Evolutionary conservation across 2,113 vertebrate genomes (phyloP), one percentile per base, ranked within the genome.

Genomic region (Melozone crissalis): DNA sequence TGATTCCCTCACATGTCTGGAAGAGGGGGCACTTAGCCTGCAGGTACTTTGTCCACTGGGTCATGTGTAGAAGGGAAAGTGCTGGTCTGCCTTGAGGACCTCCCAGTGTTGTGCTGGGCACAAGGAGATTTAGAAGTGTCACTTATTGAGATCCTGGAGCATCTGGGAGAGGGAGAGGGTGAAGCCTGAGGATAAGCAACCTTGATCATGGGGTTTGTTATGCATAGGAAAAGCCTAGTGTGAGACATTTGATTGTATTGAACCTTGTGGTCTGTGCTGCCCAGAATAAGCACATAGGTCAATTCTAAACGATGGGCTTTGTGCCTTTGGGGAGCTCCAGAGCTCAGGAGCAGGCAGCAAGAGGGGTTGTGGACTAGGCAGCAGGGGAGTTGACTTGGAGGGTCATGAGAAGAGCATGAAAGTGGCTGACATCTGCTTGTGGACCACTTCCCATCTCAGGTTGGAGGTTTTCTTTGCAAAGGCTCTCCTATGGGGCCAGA

Each of bases 271-370:
- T 90, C 41, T 76, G 0, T 80, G 26, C 27, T 51, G 43, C 13
- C 21, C 43, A 58, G 63, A 73, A 30, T 61, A 41, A 83, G 41
- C 8, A 33, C 0, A 0, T 43, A 49, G 14, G 13, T 54, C 37
- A 82, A 0, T 65, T 82, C 19, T 61, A 80, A 24, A 28, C 66
- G 54, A 7, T 0, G 1, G 54, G 15, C 21, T 90, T 80, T 66
- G 35, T n/a, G 39, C 27, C 43, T 58, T 20, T 2, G 2, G 33
- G 21, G 49, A 85, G 33, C 66, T 85, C 26, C 27, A 58, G 44
- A 68, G 44, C 66, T 87, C 21, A 13, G 54, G 58, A 35, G 58
- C 63, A 49, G 71, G 46, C 54, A 89, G 5, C 8, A 5, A 47
- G 41, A 67, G 54, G 43, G 17, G 5, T 89, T 71, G 27, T 2